These are phyloP conservation scores for Paralvinella palmiformis DNA, from an alignment of 1,140 invertebrate species.

Conservation along the genomic window DNA sequence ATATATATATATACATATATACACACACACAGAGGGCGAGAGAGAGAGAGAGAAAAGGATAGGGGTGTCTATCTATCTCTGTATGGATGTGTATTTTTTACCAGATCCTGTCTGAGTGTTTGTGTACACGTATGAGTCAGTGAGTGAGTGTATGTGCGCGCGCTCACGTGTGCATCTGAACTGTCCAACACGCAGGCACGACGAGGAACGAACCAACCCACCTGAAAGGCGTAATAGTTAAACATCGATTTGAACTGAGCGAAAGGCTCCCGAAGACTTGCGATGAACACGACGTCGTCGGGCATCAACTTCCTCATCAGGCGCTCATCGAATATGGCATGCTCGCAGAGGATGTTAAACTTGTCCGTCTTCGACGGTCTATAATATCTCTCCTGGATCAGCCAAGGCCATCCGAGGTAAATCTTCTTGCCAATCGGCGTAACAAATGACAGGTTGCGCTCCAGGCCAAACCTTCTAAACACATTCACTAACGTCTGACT, in stretches of 20 bases:
- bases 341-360: conserved; percentile 16
- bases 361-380: background rate
- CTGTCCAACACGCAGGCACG: background rate
- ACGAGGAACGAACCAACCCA: too few relatives aligned
- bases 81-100: too few relatives aligned
- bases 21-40: too few relatives aligned
- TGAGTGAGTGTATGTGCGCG: background rate
- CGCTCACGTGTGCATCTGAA: too few relatives aligned
- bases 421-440: conserved; percentile 18
- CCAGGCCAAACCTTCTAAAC: conserved; percentile 12
- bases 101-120: background rate
- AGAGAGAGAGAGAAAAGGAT: too few relatives aligned
- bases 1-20: too few relatives aligned
- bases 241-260: conserved; percentile 22
- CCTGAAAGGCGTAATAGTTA: conserved; percentile 17
- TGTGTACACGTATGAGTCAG: background rate
- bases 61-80: too few relatives aligned
- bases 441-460: conserved; percentile 7
- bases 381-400: conserved; percentile 20
- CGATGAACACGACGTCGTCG: conserved; percentile 16
- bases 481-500: conserved; percentile 9
- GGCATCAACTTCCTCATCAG: conserved; percentile 16
- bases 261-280: conserved; percentile 22
- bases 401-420: conserved; percentile 37
- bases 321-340: conserved; percentile 11